phyloP scores from a whole-genome alignment of 2,797 vertebrate genomes.

The Eospalax fontanierii region DNA sequence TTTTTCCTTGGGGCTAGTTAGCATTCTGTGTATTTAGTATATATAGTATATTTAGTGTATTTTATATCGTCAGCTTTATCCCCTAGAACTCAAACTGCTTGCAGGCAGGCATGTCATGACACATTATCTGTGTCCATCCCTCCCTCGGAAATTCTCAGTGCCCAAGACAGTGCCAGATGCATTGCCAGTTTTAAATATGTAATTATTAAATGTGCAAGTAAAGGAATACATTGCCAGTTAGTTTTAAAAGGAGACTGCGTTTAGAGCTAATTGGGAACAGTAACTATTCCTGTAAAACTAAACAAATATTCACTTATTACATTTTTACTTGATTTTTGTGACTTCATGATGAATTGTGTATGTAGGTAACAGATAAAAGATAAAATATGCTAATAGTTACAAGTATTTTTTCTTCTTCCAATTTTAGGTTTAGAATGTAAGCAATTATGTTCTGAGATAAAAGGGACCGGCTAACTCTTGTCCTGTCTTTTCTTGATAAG shows the following conservation, averaged over 20 bases:
- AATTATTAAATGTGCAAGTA: not conserved
- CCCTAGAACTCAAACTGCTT: not conserved
- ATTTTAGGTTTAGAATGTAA: not conserved
- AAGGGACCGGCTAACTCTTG: not conserved
- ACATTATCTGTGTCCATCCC: not conserved
- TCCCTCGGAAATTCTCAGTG: not conserved
- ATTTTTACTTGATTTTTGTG: not conserved
- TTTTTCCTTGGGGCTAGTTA: not conserved
- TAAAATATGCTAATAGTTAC: not conserved
- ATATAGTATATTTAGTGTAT: no score
- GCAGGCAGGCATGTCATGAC: not conserved
- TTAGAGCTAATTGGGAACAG: not conserved
- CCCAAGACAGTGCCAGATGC: not conserved
- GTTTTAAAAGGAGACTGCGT: slow-evolving; percentile 1
- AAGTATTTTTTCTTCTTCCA: not conserved
- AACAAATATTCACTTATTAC: not conserved
- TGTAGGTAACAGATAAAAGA: not conserved
- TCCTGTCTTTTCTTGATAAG: slow-evolving; percentile 4
- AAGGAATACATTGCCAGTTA: not conserved
- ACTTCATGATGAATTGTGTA: no score
- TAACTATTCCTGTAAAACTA: not conserved
- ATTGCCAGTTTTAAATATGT: not conserved
- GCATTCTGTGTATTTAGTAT: not conserved
- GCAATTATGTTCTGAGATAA: not conserved
- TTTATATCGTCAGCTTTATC: not conserved